phyloP scores from a whole-genome alignment of 2,888 invertebrate species.

The Andrena bucephala region DNA sequence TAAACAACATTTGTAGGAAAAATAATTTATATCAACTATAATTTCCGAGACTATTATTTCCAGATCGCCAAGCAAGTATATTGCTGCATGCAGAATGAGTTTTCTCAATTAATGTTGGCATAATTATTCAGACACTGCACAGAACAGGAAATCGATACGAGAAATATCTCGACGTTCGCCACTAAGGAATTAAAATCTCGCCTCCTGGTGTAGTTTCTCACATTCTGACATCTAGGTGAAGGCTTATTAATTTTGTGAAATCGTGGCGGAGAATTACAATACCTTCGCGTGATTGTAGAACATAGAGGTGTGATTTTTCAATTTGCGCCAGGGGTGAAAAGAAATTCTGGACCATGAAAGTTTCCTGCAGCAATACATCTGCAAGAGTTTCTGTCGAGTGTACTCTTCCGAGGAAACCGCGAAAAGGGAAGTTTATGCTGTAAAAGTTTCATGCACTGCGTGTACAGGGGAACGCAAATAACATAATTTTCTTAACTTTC shows the following conservation, averaged over 20 bases:
- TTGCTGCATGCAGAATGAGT: no score
- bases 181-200: no score
- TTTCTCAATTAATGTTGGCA: not conserved
- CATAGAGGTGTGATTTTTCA: slow-evolving; percentile 35
- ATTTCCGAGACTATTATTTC: no score
- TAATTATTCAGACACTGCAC: not conserved
- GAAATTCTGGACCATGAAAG: slow-evolving; percentile 19
- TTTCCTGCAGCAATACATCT: slow-evolving; percentile 13
- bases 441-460: slow-evolving; percentile 41
- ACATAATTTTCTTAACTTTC: slow-evolving; percentile 49
- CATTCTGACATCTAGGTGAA: not conserved
- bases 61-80: no score
- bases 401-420: slow-evolving; percentile 23
- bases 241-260: not conserved
- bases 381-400: slow-evolving; percentile 19
- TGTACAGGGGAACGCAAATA: slow-evolving; percentile 37
- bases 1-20: no score
- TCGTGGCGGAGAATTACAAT: not conserved
- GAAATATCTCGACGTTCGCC: not conserved
- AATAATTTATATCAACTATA: no score
- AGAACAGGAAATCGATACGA: not conserved
- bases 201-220: no score
- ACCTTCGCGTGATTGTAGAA: not conserved
- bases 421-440: slow-evolving; percentile 44
- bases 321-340: slow-evolving; percentile 29